Conservation (phyloP, 2,113 vertebrate genomes). For the Crotophaga sulcirostris region DNA sequence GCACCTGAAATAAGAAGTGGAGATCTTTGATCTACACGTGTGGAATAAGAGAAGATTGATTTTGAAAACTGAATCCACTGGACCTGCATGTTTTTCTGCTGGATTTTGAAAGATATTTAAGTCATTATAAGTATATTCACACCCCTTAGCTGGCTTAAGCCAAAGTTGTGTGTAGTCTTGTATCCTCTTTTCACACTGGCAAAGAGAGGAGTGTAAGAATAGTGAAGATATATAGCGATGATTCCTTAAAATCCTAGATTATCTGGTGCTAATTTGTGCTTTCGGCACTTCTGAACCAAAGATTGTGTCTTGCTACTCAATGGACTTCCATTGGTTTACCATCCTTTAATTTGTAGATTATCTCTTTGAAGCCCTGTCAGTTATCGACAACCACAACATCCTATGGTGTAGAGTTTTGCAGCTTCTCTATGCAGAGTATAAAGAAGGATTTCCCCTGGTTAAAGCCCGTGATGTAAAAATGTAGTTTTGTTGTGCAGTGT, state of each 20-base stretch:
- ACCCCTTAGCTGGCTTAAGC: background rate
- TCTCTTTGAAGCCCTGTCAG: background rate
- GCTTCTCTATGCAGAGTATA: background rate
- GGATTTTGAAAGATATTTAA: background rate
- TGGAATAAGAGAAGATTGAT: background rate
- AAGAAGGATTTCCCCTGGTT: background rate
- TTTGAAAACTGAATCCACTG: background rate
- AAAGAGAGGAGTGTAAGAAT: background rate
- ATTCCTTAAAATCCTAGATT: background rate
- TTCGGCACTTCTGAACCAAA: background rate
- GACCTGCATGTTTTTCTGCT: background rate
- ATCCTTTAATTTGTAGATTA: background rate
- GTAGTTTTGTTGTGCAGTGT: background rate
- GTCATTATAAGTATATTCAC: background rate
- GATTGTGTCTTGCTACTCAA: background rate
- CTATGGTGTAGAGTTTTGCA: background rate
- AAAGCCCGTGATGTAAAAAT: background rate
- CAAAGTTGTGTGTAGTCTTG: background rate
- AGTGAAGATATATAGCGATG: background rate
- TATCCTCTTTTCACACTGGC: background rate
- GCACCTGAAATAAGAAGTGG: background rate
- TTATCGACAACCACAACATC: background rate
- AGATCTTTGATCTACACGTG: background rate
- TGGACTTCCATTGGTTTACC: background rate
- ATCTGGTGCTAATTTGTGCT: background rate